A percentile compares a stretch with the other conserved stretches of the same genome.
phyloP scores from a whole-genome alignment of 1,140 invertebrate genomes.

The Eupristina koningsbergeri region DNA sequence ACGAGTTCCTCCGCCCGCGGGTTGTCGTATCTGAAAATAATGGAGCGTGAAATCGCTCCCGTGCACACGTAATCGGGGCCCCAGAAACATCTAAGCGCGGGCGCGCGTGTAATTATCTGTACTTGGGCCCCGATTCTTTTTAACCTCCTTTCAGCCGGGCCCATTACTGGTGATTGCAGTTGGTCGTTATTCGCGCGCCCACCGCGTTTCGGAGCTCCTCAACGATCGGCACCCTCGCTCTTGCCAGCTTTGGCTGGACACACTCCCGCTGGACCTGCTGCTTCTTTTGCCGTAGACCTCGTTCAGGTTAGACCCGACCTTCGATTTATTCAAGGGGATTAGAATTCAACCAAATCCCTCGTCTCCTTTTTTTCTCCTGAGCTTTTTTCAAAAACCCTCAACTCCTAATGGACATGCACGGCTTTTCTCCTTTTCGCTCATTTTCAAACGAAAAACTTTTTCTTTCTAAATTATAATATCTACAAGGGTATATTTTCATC shows the following conservation, averaged over 20 bases:
- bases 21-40: constrained; percentile 36
- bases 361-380: background rate
- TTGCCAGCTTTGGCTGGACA: too few species aligned
- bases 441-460: too few species aligned
- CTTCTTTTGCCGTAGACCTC: background rate
- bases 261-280: too few species aligned
- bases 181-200: constrained; percentile 2
- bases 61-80: constrained; percentile 27
- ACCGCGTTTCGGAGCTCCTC: background rate
- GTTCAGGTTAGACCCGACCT: background rate
- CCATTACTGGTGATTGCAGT: constrained; percentile 30
- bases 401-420: too few species aligned
- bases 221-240: too few species aligned
- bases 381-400: too few species aligned
- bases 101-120: constrained; percentile 39
- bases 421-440: background rate
- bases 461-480: too few species aligned
- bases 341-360: background rate
- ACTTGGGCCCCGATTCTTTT: background rate
- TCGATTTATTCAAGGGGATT: constrained; percentile 28
- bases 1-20: too few species aligned
- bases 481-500: too few species aligned
- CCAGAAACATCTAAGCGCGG: constrained; percentile 19
- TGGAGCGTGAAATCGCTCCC: constrained; percentile 49
- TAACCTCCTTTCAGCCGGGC: constrained; percentile 22